phyloP scores from a whole-genome alignment of 2,797 vertebrate genomes.

The Pseudocheirus occidentalis region DNA sequence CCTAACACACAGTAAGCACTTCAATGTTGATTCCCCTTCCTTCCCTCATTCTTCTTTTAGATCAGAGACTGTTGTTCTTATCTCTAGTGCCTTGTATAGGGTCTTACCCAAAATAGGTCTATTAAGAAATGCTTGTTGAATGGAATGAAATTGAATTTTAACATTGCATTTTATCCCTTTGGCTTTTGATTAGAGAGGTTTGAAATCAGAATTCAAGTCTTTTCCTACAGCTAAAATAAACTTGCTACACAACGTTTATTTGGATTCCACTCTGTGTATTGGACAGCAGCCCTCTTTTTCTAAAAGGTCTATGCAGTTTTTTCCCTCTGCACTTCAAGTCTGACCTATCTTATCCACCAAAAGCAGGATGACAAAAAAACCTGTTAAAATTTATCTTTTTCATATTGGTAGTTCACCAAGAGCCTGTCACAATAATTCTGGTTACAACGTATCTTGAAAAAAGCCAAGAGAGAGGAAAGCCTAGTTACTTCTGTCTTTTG shows the following conservation, averaged over 20 bases:
- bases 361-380: background rate
- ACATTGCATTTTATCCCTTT: conserved; percentile 25
- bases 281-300: background rate
- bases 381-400: conserved; percentile 46
- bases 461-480: background rate
- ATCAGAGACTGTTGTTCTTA: background rate
- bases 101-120: background rate
- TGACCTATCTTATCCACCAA: conserved; percentile 34
- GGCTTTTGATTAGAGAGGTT: background rate
- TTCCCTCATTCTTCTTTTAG: background rate
- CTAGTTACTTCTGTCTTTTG: background rate
- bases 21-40: background rate
- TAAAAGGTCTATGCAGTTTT: conserved; percentile 11
- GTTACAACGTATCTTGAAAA: background rate
- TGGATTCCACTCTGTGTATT: conserved; percentile 24
- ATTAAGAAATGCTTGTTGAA: conserved; percentile 8
- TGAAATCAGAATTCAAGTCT: background rate
- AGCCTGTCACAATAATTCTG: background rate
- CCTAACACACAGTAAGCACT: background rate
- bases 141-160: background rate
- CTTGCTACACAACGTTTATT: background rate
- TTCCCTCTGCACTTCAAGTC: conserved; percentile 36
- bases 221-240: background rate
- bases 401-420: background rate
- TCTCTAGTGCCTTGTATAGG: background rate